Conservation (phyloP, 2,888 invertebrate genomes). For the Amblyjoppa proteus region DNA sequence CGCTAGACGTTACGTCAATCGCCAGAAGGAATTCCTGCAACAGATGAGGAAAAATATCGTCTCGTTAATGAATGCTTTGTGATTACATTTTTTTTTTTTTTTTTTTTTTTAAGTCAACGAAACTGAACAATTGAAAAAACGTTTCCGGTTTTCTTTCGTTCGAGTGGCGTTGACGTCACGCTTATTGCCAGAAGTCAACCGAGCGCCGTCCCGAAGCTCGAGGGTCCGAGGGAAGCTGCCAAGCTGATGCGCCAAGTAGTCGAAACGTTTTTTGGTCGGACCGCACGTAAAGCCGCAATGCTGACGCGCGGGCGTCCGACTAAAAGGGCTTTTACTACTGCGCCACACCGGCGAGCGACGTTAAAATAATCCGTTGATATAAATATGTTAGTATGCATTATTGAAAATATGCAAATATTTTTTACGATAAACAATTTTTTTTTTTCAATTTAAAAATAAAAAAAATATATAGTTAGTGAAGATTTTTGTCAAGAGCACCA, state of each 20-base stretch:
- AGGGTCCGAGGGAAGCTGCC: neutral
- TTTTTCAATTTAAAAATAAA: too few relatives aligned
- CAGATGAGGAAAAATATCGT: slow-evolving; percentile 78
- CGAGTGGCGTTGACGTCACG: neutral
- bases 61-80: neutral
- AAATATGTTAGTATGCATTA: neutral
- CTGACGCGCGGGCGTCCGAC: slow-evolving; percentile 47
- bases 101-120: neutral
- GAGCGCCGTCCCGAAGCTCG: neutral
- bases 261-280: slow-evolving; percentile 54
- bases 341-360: slow-evolving; percentile 7
- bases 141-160: neutral
- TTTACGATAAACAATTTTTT: too few relatives aligned
- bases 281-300: slow-evolving; percentile 17
- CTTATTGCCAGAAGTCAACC: slow-evolving; percentile 4
- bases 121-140: slow-evolving; percentile 2
- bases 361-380: neutral
- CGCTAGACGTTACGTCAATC: slow-evolving; percentile 98
- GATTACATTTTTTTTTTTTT: neutral
- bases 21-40: slow-evolving; percentile 98
- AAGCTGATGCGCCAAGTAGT: slow-evolving; percentile 34
- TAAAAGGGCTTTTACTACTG: slow-evolving; percentile 45
- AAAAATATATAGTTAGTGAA: too few relatives aligned
- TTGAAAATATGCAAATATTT: too few relatives aligned
- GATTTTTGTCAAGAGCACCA: too few relatives aligned